Evolutionary conservation across 1,140 invertebrate species (phyloP).

Genomic region (Bathynomus jamesi): DNA sequence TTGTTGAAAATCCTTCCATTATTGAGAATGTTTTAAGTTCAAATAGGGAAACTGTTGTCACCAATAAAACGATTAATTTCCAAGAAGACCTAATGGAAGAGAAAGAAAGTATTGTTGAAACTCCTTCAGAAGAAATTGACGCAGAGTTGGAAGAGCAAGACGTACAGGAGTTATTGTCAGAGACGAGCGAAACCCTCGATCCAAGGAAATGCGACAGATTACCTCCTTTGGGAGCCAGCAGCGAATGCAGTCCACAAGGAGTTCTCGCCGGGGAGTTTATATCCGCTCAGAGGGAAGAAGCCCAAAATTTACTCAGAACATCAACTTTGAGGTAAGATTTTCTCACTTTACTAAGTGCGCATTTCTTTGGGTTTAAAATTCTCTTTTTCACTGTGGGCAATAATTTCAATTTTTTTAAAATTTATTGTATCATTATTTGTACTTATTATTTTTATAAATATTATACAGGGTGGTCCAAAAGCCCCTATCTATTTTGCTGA

Average conservation of each 20-base stretch:
- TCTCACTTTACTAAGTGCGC: background rate
- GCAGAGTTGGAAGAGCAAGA: background rate
- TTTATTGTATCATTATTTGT: too few species aligned
- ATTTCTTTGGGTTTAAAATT: background rate
- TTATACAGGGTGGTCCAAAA: too few species aligned
- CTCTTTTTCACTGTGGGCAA: background rate
- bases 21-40: background rate
- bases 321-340: background rate
- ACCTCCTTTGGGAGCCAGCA: background rate
- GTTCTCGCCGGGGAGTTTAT: background rate
- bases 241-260: background rate
- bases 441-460: too few species aligned
- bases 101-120: background rate
- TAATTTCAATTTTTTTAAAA: too few species aligned
- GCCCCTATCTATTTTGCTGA: too few species aligned
- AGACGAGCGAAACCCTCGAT: background rate
- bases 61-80: background rate
- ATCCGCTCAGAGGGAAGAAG: background rate
- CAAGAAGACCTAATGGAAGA: background rate
- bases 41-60: background rate
- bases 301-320: background rate
- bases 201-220: background rate
- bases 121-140: background rate
- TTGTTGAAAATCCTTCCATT: background rate
- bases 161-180: background rate